Percentiles rank a stretch among this genome's conserved stretches.
Evolutionary conservation across 2,888 invertebrate species (phyloP).

Genomic region (Ametastegia equiseti): DNA sequence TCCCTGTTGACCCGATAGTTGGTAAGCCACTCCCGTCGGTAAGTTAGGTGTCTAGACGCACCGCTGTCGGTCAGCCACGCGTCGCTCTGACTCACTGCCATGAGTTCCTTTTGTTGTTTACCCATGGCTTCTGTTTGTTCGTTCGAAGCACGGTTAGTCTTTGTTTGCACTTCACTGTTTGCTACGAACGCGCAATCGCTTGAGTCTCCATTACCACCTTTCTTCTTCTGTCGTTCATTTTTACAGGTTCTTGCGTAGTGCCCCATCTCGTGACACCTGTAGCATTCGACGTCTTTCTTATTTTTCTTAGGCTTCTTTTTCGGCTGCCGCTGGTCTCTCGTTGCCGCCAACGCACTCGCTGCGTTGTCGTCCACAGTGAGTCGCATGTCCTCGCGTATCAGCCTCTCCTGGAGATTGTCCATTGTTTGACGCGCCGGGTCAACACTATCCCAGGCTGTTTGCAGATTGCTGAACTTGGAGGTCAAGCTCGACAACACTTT

Average conservation of each 20-base stretch:
- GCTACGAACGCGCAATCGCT: conserved; percentile 51
- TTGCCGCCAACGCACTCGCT: not conserved
- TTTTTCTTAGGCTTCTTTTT: conserved; percentile 24
- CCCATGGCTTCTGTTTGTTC: not conserved
- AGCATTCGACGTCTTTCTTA: conserved; percentile 47
- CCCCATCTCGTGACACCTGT: conserved; percentile 50
- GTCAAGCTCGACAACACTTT: not conserved
- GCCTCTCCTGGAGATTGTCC: not conserved
- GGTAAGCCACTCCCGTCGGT: conserved; percentile 52
- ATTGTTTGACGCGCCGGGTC: not conserved
- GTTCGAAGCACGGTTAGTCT: no score
- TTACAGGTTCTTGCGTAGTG: conserved; percentile 52
- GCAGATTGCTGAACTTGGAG: not conserved
- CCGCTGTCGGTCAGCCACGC: conserved; percentile 46
- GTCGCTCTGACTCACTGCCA: not conserved
- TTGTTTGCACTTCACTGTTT: not conserved
- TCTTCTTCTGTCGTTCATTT: conserved; percentile 10
- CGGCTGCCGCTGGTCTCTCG: not conserved
- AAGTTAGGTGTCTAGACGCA: conserved; percentile 52
- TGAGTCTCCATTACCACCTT: conserved; percentile 5
- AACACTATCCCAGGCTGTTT: not conserved
- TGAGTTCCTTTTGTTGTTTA: not conserved
- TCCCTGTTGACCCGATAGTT: conserved; percentile 49
- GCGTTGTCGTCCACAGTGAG: not conserved
- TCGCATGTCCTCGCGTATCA: not conserved